phyloP scores from a whole-genome alignment of 1,140 invertebrate genomes.

The Babylonia areolata region DNA sequence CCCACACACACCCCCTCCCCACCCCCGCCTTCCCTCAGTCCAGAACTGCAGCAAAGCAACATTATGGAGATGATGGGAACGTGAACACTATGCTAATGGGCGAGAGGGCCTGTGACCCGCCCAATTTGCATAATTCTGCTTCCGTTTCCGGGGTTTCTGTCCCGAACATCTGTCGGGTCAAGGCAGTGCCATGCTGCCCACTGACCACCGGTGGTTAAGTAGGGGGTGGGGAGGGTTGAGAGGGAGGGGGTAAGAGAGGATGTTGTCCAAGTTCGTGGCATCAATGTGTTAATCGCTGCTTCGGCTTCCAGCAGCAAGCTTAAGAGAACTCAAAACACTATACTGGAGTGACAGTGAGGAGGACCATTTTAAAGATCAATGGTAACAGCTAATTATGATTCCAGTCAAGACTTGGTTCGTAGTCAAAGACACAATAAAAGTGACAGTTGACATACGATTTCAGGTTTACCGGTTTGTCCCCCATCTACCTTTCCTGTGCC shows the following conservation, averaged over 20 bases:
- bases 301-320: too few species aligned
- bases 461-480: too few species aligned
- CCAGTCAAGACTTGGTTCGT: too few species aligned
- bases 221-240: not conserved
- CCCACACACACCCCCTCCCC: not conserved
- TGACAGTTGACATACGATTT: too few species aligned
- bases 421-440: too few species aligned
- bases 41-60: not conserved
- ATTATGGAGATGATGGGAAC: constrained; percentile 7
- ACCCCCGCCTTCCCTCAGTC: not conserved
- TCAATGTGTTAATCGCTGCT: too few species aligned
- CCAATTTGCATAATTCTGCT: constrained; percentile 25
- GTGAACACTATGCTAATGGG: not conserved
- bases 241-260: not conserved
- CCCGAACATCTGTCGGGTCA: constrained; percentile 27
- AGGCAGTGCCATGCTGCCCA: not conserved
- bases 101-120: not conserved
- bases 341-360: too few species aligned
- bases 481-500: too few species aligned
- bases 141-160: constrained; percentile 14
- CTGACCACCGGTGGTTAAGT: not conserved
- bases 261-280: too few species aligned
- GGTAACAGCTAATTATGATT: too few species aligned
- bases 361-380: too few species aligned
- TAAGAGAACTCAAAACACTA: too few species aligned